Conservation (phyloP, 2,113 vertebrate genomes). For the Pelvicachromis taeniatus region DNA sequence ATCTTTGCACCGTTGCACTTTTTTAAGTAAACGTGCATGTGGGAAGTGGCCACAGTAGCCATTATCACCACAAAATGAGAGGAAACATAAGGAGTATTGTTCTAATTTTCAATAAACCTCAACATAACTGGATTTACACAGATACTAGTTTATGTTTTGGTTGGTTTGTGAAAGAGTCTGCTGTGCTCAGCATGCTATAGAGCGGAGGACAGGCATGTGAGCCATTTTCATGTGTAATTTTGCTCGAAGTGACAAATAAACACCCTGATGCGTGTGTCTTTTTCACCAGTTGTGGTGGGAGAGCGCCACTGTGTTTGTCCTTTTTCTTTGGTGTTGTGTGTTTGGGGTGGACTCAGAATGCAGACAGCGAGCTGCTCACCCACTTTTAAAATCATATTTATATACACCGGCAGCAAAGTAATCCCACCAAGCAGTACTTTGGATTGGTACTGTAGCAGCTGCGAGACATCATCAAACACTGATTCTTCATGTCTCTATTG, state of each 20-base stretch:
- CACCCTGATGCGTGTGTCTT: background rate
- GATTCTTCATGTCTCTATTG: constrained; percentile 10
- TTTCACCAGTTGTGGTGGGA: background rate
- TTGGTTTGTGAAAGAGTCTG: background rate
- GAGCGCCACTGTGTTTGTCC: background rate
- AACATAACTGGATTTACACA: background rate
- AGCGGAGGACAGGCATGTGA: background rate
- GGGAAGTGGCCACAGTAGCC: background rate
- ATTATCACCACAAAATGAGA: too few relatives aligned
- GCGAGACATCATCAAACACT: constrained; percentile 1
- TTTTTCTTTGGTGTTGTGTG: background rate
- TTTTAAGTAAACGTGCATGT: background rate
- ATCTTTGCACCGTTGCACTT: background rate
- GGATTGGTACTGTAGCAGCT: constrained; percentile 32
- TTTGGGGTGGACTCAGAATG: background rate
- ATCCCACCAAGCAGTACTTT: constrained; percentile 21
- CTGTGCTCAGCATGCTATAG: background rate
- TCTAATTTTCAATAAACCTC: background rate
- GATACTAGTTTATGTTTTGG: background rate
- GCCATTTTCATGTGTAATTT: background rate
- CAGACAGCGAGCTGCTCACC: background rate
- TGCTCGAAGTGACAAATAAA: background rate
- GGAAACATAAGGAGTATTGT: background rate
- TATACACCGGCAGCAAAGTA: constrained; percentile 25
- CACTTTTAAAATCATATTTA: constrained; percentile 13